These are phyloP conservation scores for Cromileptes altivelis DNA, from an alignment of 2,113 vertebrate genomes.

Conservation along the genomic window DNA sequence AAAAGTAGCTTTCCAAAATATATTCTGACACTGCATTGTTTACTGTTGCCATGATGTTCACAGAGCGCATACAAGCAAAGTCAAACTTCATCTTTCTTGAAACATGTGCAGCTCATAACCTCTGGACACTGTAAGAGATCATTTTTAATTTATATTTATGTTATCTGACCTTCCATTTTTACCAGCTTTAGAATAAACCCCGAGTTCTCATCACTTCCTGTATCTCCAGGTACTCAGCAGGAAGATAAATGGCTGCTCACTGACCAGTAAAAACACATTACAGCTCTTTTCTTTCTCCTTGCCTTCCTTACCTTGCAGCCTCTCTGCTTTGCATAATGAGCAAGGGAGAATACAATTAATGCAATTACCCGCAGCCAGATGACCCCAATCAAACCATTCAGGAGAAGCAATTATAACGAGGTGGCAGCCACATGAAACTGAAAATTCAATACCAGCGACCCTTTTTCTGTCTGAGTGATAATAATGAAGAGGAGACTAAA, in stretches of 20 bases:
- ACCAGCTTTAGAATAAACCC: too few relatives aligned
- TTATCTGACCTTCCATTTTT: too few relatives aligned
- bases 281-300: background rate
- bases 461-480: background rate
- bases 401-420: constrained; percentile 48
- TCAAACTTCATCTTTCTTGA: too few relatives aligned
- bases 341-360: constrained; percentile 53
- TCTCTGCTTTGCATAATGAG: constrained; percentile 36
- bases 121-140: too few relatives aligned
- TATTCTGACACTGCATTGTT: too few relatives aligned
- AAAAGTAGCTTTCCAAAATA: too few relatives aligned
- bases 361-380: constrained; percentile 52
- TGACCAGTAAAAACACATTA: constrained; percentile 3
- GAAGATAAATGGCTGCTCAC: background rate
- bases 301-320: background rate
- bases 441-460: background rate
- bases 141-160: too few relatives aligned
- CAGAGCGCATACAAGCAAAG: too few relatives aligned
- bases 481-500: background rate
- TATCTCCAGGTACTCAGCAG: background rate
- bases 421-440: background rate
- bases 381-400: constrained; percentile 66
- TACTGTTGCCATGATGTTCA: too few relatives aligned
- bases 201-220: background rate
- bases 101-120: too few relatives aligned